phyloP scores from a whole-genome alignment of 2,797 vertebrate species.

The Cichlasoma orientale region DNA sequence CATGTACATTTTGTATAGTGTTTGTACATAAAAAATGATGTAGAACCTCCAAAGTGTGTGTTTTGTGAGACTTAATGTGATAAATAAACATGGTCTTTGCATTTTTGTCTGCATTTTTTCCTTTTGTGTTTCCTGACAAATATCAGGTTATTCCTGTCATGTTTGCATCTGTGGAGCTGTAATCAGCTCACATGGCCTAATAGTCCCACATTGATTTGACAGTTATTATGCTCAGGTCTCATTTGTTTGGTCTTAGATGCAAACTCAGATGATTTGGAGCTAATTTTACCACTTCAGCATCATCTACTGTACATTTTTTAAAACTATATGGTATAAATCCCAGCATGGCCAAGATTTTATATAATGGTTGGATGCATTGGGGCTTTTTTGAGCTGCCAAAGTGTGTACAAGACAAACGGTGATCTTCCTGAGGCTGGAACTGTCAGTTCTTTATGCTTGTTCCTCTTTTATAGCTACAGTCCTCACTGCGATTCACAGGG shows the following conservation, averaged over 20 bases:
- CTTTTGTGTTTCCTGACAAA: neutral
- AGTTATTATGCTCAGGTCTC: neutral
- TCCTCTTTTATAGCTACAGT: neutral
- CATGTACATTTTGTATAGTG: constrained; percentile 53
- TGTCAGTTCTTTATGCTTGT: neutral
- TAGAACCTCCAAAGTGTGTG: constrained; percentile 12
- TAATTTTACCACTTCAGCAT: neutral
- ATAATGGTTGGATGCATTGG: neutral
- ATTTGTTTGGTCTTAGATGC: neutral
- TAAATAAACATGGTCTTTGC: constrained; percentile 23
- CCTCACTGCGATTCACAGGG: neutral
- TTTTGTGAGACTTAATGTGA: constrained; percentile 18
- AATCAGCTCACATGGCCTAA: neutral
- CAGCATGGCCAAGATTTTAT: neutral
- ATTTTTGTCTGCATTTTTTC: neutral
- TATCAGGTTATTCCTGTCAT: neutral
- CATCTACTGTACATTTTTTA: neutral
- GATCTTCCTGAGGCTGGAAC: neutral
- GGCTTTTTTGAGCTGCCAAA: neutral
- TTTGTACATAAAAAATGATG: constrained; percentile 35
- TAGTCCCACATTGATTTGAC: neutral
- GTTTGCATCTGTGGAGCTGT: neutral
- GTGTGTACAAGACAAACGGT: neutral
- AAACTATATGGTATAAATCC: neutral
- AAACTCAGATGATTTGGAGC: neutral